Percentiles rank a stretch among this genome's conserved stretches.
phyloP scores from a whole-genome alignment of 2,113 vertebrate genomes.

The Rhombomys opimus region DNA sequence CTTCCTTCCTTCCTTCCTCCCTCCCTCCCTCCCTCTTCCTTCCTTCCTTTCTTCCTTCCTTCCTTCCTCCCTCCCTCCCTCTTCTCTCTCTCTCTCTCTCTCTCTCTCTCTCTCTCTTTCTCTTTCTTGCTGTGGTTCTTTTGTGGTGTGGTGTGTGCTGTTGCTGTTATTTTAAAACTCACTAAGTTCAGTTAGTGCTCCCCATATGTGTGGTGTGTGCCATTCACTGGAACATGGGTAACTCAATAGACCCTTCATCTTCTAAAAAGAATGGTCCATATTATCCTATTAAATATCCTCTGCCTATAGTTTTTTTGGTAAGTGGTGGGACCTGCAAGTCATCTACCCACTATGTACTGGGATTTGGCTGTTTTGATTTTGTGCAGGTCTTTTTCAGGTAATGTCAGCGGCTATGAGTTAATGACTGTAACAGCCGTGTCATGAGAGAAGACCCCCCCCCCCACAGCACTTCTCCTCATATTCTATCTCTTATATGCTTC shows the following conservation, averaged over 20 bases:
- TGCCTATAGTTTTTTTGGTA: too few relatives aligned
- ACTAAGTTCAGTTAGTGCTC: not conserved
- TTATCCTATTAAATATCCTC: too few relatives aligned
- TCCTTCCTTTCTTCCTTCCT: too few relatives aligned
- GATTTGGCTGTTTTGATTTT: not conserved
- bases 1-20: too few relatives aligned
- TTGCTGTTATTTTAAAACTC: not conserved
- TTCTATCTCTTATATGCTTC: not conserved
- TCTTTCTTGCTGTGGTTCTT: not conserved
- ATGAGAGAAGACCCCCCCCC: not conserved
- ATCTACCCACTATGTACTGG: not conserved
- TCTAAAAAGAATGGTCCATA: not conserved
- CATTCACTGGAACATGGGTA: not conserved
- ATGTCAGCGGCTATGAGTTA: not conserved
- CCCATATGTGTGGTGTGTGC: not conserved
- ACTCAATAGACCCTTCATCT: not conserved
- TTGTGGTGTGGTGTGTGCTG: not conserved
- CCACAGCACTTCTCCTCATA: too few relatives aligned
- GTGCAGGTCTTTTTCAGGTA: not conserved
- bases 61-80: too few relatives aligned
- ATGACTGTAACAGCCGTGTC: not conserved
- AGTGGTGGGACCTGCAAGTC: too few relatives aligned
- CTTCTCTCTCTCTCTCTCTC: too few relatives aligned
- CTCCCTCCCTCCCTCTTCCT: too few relatives aligned
- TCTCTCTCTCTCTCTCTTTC: too few relatives aligned